phyloP scores from a whole-genome alignment of 2,888 invertebrate genomes.

The Hylaea fasciaria region DNA sequence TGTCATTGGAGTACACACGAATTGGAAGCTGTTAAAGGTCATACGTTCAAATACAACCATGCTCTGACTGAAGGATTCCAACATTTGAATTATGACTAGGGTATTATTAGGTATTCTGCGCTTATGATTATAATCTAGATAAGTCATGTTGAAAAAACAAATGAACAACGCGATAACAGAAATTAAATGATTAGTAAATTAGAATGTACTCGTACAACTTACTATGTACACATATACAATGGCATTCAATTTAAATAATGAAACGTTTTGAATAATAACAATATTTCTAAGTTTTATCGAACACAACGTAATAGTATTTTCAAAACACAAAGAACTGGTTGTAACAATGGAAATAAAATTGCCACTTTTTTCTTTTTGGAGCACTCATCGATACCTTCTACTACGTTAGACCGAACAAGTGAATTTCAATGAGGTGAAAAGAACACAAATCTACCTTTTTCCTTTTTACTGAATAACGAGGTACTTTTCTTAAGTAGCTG shows the following conservation, averaged over 20 bases:
- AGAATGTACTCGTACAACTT: too few species aligned
- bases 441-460: conserved; percentile 51
- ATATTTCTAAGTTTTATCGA: too few species aligned
- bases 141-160: too few species aligned
- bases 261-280: too few species aligned
- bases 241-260: too few species aligned
- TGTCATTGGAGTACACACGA: conserved; percentile 2
- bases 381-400: conserved; percentile 8
- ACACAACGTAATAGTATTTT: too few species aligned
- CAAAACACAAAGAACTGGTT: background rate
- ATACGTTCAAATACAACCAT: too few species aligned
- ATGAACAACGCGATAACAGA: too few species aligned
- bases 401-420: conserved; percentile 49
- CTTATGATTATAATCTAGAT: too few species aligned
- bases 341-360: conserved; percentile 7
- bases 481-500: conserved; percentile 44
- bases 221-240: too few species aligned
- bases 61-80: background rate
- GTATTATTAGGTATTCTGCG: too few species aligned
- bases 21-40: conserved; percentile 10
- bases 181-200: too few species aligned
- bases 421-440: conserved; percentile 58
- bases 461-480: conserved; percentile 45
- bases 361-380: conserved; percentile 1
- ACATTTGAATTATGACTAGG: background rate